Conservation (phyloP, 2,888 invertebrate genomes). For the Ochropleura leucogaster region DNA sequence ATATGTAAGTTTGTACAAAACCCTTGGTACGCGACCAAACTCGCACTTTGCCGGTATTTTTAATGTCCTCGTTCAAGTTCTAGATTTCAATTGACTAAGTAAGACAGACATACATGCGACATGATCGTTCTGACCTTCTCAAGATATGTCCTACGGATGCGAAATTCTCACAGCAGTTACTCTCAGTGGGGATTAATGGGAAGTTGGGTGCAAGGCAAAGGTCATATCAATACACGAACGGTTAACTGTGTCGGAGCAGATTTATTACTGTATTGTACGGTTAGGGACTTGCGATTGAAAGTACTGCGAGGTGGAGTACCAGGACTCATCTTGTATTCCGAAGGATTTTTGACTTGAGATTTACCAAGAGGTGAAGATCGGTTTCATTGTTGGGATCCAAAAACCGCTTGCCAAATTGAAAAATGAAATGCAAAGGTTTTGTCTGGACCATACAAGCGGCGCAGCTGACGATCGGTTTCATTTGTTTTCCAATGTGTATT, state of each 20-base stretch:
- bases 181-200: slow-evolving; percentile 25
- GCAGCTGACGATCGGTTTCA: background rate
- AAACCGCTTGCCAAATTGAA: background rate
- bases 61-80: too few species aligned
- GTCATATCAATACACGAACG: slow-evolving; percentile 54
- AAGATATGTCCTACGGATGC: slow-evolving; percentile 23
- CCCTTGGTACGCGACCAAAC: too few species aligned
- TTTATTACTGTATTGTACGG: slow-evolving; percentile 17
- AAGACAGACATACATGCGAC: background rate
- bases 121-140: background rate
- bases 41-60: too few species aligned
- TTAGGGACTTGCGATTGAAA: background rate
- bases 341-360: background rate
- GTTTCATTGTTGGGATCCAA: background rate
- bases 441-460: too few species aligned
- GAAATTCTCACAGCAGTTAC: slow-evolving; percentile 50
- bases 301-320: background rate
- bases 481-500: slow-evolving; percentile 11
- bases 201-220: slow-evolving; percentile 61
- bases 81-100: background rate
- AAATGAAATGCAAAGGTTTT: background rate
- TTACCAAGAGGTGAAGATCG: too few species aligned
- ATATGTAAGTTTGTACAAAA: too few species aligned
- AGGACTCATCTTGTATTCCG: background rate
- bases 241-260: slow-evolving; percentile 12